Percentiles rank a stretch among this genome's conserved stretches.
These are phyloP conservation scores for Artibeus jamaicensis DNA, from an alignment of 2,797 vertebrate species.

Conservation along the genomic window DNA sequence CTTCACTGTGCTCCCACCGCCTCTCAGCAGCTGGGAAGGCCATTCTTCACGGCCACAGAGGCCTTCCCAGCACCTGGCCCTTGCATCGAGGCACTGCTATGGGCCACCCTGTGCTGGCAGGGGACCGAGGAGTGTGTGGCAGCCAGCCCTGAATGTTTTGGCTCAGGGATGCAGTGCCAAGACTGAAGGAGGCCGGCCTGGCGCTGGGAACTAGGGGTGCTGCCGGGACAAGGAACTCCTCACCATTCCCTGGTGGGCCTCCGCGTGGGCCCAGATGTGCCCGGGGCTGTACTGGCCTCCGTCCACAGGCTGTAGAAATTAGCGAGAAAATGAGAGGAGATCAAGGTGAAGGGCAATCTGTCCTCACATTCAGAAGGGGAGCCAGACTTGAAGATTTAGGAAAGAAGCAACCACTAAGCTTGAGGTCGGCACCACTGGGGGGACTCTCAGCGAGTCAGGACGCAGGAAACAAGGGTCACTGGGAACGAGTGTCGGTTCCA, in stretches of 20 bases:
- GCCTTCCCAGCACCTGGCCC: not conserved
- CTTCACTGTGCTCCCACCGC: not conserved
- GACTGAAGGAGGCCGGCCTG: too few relatives aligned
- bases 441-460: not conserved
- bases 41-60: not conserved
- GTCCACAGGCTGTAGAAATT: not conserved
- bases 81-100: not conserved
- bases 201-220: rapidly evolving
- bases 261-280: not conserved
- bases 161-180: not conserved
- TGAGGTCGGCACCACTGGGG: not conserved
- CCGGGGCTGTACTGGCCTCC: too few relatives aligned
- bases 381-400: not conserved
- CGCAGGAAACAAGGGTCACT: not conserved
- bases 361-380: not conserved
- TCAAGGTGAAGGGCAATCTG: not conserved
- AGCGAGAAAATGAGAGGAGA: not conserved
- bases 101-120: not conserved
- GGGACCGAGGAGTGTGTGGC: not conserved
- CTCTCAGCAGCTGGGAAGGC: not conserved
- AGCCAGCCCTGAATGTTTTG: not conserved
- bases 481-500: not conserved
- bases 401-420: not conserved
- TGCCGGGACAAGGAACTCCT: rapidly evolving
- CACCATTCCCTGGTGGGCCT: rapidly evolving